Evolutionary conservation across 1,140 invertebrate genomes (phyloP).

Genomic region (Lethocerus indicus): DNA sequence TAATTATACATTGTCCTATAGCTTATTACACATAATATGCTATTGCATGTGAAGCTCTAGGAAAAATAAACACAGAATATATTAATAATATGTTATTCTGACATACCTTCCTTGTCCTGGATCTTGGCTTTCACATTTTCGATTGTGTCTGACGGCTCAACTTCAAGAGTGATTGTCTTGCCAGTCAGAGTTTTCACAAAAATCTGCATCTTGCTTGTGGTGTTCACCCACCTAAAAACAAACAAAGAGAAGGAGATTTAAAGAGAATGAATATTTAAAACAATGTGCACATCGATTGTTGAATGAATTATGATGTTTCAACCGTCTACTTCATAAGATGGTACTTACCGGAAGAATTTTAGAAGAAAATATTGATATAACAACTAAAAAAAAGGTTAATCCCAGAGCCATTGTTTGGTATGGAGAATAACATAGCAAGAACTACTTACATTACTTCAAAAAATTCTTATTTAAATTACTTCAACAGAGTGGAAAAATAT

Average conservation of each 20-base stretch:
- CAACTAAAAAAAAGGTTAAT: background rate
- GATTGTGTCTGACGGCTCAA: slow-evolving; percentile 3
- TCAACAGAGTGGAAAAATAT: too few species aligned
- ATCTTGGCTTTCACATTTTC: slow-evolving; percentile 7
- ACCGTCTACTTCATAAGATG: background rate
- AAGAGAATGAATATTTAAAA: background rate
- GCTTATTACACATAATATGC: too few species aligned
- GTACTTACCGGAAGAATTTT: background rate
- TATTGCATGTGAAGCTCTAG: too few species aligned
- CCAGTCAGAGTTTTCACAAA: slow-evolving; percentile 5
- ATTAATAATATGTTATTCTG: too few species aligned
- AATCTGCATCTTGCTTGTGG: background rate
- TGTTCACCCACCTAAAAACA: background rate
- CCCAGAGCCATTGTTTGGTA: background rate
- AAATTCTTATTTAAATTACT: too few species aligned
- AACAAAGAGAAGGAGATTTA: background rate
- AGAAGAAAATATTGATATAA: background rate
- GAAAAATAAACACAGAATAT: too few species aligned
- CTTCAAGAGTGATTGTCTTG: slow-evolving; percentile 14
- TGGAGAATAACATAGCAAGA: background rate
- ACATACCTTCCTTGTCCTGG: slow-evolving; percentile 8
- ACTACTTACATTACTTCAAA: too few species aligned
- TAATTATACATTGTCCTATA: too few species aligned
- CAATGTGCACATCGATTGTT: background rate
- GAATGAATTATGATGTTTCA: background rate